Evolutionary conservation across 2,888 invertebrate species (phyloP).

Genomic region (Spialia ferax): DNA sequence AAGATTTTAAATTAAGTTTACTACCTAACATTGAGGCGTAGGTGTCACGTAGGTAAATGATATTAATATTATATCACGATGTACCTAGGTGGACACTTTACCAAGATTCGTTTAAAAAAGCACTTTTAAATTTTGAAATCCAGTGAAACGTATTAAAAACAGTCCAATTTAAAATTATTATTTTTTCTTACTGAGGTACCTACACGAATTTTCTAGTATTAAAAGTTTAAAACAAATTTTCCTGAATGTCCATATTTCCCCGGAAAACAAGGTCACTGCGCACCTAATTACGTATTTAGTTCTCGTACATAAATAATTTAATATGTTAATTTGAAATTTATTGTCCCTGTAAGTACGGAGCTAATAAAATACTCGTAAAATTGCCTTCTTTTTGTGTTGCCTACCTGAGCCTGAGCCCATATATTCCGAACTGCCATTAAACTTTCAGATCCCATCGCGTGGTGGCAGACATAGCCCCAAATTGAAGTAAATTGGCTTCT

Average conservation of each 20-base stretch:
- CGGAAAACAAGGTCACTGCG: conserved; percentile 10
- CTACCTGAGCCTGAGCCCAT: conserved; percentile 21
- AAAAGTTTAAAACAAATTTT: background rate
- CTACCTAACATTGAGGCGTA: background rate
- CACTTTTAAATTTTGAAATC: background rate
- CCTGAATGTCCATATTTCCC: conserved; percentile 1
- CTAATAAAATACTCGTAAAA: conserved; percentile 32
- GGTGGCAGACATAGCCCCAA: conserved; percentile 57
- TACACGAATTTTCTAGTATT: background rate
- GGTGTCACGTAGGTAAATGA: background rate
- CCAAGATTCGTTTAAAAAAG: conserved; percentile 8
- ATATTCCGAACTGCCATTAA: conserved; percentile 55
- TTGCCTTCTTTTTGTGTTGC: conserved; percentile 18
- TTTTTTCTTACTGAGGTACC: background rate
- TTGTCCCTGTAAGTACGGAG: conserved; percentile 14
- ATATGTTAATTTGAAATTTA: conserved; percentile 31
- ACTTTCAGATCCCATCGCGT: conserved; percentile 62
- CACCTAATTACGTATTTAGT: conserved; percentile 16
- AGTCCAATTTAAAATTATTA: conserved; percentile 8
- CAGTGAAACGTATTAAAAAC: conserved; percentile 6
- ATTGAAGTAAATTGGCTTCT: conserved; percentile 61
- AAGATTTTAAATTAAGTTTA: background rate
- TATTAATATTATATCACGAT: background rate
- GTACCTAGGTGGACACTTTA: conserved; percentile 8
- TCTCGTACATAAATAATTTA: conserved; percentile 12